Evolutionary conservation across 2,797 vertebrate genomes (phyloP).

Genomic region (Rhinoraja longicauda): DNA sequence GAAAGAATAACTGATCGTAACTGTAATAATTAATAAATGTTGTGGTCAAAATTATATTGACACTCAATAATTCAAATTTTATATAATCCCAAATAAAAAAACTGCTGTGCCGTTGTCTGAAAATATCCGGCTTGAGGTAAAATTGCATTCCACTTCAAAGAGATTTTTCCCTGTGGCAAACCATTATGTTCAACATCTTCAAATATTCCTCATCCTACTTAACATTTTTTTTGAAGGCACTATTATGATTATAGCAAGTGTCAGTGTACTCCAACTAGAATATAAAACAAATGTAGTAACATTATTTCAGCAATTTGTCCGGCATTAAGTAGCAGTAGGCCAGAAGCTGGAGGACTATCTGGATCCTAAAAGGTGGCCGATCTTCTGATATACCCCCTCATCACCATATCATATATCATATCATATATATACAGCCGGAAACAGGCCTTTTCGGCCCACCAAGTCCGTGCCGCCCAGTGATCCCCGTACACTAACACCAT

Average conservation of each 20-base stretch:
- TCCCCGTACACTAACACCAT: too few relatives aligned
- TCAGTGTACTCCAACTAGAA: not conserved
- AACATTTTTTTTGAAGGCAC: not conserved
- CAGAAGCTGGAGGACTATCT: not conserved
- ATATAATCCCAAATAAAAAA: not conserved
- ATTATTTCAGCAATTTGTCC: not conserved
- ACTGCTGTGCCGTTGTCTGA: not conserved
- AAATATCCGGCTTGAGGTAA: not conserved
- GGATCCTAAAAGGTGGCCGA: not conserved
- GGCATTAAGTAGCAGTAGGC: conserved; percentile 8
- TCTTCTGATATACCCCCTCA: not conserved
- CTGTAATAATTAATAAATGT: not conserved
- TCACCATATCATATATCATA: too few relatives aligned
- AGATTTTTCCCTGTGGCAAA: not conserved
- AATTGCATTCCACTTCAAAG: not conserved
- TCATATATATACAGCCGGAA: too few relatives aligned
- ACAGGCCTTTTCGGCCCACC: too few relatives aligned
- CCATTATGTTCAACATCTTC: not conserved
- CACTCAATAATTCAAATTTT: not conserved
- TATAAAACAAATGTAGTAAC: not conserved
- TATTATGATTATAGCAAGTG: conserved; percentile 20
- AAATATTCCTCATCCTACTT: too few relatives aligned
- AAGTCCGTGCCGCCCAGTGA: too few relatives aligned
- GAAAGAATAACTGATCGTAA: not conserved
- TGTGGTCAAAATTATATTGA: not conserved